A percentile compares a stretch with the other conserved stretches of the same genome.
These are phyloP conservation scores for Lycocerus yunnanus DNA, from an alignment of 2,888 invertebrate species.

Conservation along the genomic window DNA sequence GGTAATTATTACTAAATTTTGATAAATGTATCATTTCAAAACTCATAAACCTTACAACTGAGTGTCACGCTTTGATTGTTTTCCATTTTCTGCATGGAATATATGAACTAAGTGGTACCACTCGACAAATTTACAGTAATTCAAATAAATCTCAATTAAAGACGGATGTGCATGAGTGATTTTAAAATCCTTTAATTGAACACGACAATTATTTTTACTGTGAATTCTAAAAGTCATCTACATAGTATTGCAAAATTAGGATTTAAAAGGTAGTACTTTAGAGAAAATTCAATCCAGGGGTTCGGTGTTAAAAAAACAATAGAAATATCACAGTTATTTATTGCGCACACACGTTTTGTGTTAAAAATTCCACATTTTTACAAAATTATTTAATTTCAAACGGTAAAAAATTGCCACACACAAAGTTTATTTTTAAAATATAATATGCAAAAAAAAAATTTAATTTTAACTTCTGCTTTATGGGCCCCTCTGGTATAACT, in stretches of 20 bases:
- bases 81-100: background rate
- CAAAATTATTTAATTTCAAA: background rate
- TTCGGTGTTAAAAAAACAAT: background rate
- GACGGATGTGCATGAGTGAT: background rate
- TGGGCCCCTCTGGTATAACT: background rate
- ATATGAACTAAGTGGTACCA: background rate
- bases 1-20: background rate
- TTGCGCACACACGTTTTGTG: background rate
- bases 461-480: background rate
- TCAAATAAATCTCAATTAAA: background rate
- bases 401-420: background rate
- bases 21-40: background rate
- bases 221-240: background rate
- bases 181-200: background rate
- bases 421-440: background rate
- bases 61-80: background rate
- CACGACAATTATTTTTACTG: background rate
- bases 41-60: background rate
- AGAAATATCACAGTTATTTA: background rate
- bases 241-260: too few species aligned
- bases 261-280: too few species aligned
- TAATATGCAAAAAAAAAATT: background rate
- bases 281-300: background rate
- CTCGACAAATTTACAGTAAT: background rate
- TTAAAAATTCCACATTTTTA: background rate